These are phyloP conservation scores for Hoplostethus atlanticus DNA, from an alignment of 2,797 vertebrate species.

Conservation along the genomic window DNA sequence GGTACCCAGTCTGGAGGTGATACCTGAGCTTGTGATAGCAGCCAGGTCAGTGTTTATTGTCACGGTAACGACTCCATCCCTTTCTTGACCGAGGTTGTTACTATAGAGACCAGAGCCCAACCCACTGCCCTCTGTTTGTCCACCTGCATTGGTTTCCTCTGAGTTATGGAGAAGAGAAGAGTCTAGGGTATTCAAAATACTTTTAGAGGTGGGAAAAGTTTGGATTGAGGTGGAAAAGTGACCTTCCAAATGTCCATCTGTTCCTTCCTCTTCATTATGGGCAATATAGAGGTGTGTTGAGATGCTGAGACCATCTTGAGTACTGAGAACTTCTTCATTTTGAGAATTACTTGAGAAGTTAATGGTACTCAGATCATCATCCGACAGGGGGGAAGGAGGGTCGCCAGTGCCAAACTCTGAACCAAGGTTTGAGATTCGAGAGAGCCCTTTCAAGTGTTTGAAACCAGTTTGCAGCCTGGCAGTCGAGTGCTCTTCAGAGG, in stretches of 20 bases:
- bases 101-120: conserved; percentile 84
- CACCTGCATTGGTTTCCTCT: conserved; percentile 50
- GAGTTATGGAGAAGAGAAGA: conserved; percentile 63
- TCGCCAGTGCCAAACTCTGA: background rate
- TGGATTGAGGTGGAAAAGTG: conserved; percentile 33
- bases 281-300: background rate
- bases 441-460: background rate
- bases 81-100: conserved; percentile 69
- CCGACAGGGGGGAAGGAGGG: background rate
- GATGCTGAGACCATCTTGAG: background rate
- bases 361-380: conserved; percentile 1
- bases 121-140: conserved; percentile 80
- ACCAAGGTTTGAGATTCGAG: conserved; percentile 9
- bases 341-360: background rate
- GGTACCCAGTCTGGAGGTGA: background rate
- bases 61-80: conserved; percentile 1
- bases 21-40: background rate
- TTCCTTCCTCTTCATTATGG: background rate
- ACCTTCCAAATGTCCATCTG: background rate
- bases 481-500: conserved; percentile 13
- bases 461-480: conserved; percentile 4
- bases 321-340: background rate
- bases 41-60: conserved; percentile 10
- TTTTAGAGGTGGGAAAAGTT: conserved; percentile 73
- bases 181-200: conserved; percentile 40